Conservation (phyloP, 1,140 invertebrate genomes). For the Pemphigus obesinymphae region DNA sequence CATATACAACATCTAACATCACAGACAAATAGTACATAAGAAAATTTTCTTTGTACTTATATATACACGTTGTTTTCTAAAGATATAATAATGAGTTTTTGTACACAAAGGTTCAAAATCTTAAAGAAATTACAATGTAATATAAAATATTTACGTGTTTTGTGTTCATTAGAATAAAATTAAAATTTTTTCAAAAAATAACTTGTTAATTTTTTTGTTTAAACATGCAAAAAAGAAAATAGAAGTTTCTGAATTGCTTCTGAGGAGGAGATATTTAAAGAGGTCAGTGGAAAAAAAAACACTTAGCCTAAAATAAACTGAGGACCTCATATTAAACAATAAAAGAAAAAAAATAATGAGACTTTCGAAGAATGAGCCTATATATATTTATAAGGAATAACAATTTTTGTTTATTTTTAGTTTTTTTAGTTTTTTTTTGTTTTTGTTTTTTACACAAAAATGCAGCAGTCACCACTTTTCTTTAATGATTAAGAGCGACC, state of each 20-base stretch:
- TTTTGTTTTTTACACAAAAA: not conserved
- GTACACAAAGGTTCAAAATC: conserved; percentile 33
- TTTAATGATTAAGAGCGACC: conserved; percentile 13
- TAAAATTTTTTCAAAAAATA: conserved; percentile 27
- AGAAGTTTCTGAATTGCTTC: not conserved
- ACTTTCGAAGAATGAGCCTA: conserved; percentile 15
- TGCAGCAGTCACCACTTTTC: not conserved
- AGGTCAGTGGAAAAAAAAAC: not conserved
- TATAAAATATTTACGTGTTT: conserved; percentile 32
- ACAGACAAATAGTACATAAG: conserved; percentile 38
- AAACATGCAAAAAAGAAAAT: conserved; percentile 36
- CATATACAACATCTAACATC: conserved; percentile 40
- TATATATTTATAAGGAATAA: conserved; percentile 36
- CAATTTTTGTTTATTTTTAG: conserved; percentile 2
- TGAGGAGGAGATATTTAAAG: conserved; percentile 1
- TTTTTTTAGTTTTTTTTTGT: not conserved
- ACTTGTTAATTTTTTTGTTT: conserved; percentile 31
- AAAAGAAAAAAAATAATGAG: conserved; percentile 11
- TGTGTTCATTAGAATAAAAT: conserved; percentile 33
- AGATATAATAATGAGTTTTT: conserved; percentile 38
- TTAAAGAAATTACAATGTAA: conserved; percentile 34
- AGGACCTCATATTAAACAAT: conserved; percentile 3
- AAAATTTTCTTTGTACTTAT: conserved; percentile 30
- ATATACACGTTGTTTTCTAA: conserved; percentile 33
- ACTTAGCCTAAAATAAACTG: conserved; percentile 6